These are phyloP conservation scores for Otocyon megalotis DNA, from an alignment of 2,113 vertebrate species.

Conservation along the genomic window DNA sequence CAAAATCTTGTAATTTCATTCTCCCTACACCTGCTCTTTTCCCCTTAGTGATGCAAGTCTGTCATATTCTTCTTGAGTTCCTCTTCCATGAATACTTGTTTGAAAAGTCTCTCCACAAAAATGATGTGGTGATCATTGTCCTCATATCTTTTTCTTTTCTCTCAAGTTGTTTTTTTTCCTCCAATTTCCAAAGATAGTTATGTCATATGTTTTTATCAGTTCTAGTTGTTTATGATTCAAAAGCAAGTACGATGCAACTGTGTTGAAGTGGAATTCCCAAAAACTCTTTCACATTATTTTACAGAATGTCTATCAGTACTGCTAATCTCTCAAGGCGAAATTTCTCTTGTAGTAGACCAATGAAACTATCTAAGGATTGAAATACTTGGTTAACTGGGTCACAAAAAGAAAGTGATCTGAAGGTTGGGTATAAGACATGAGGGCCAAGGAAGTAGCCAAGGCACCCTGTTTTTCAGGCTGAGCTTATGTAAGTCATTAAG, in stretches of 20 bases:
- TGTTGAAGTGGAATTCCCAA: background rate
- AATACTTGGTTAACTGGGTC: background rate
- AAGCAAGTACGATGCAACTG: background rate
- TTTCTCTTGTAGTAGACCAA: background rate
- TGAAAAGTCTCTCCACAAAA: background rate
- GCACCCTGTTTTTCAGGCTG: background rate
- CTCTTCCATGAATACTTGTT: background rate
- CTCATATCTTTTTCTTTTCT: background rate
- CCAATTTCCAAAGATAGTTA: background rate
- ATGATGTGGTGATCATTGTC: background rate
- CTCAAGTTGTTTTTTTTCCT: background rate
- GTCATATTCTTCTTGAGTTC: fast-evolving
- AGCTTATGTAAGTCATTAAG: background rate
- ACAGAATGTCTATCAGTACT: background rate
- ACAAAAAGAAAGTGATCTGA: background rate
- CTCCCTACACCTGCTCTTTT: background rate
- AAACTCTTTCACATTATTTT: background rate
- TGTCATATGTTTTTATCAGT: background rate
- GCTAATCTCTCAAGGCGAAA: background rate
- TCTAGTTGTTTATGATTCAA: background rate
- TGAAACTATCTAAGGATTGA: background rate
- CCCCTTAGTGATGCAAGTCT: background rate
- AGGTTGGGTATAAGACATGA: background rate
- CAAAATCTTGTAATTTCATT: background rate
- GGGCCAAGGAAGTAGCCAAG: background rate